Conservation (phyloP, 1,140 invertebrate genomes). For the Drosophila jambulina region DNA sequence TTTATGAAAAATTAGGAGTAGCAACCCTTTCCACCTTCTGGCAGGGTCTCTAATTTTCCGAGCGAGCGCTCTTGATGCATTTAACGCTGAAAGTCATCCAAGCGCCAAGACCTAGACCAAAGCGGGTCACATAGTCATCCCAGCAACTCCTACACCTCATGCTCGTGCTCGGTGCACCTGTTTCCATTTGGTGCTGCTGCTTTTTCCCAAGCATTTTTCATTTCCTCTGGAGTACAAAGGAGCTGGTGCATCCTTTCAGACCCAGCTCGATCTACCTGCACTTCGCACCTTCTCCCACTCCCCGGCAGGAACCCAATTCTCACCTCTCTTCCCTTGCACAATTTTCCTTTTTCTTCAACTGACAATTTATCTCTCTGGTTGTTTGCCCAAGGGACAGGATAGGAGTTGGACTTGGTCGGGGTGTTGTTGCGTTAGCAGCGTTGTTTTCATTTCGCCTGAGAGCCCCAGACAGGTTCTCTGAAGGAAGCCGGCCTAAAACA, state of each 20-base stretch:
- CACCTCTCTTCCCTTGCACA: conserved; percentile 65
- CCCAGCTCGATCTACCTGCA: conserved; percentile 23
- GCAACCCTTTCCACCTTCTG: conserved; percentile 47
- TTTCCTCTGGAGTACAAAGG: conserved; percentile 31
- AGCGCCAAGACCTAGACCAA: conserved; percentile 42
- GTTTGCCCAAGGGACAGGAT: conserved; percentile 44
- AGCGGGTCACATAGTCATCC: conserved; percentile 16
- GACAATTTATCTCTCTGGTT: conserved; percentile 76
- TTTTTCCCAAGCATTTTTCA: conserved; percentile 27
- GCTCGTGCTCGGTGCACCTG: conserved; percentile 8
- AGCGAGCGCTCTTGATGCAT: conserved; percentile 54
- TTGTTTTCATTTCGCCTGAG: conserved; percentile 63
- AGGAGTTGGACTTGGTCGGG: conserved; percentile 33
- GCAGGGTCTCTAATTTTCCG: conserved; percentile 67
- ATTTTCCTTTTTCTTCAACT: conserved; percentile 74
- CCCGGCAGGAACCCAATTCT: conserved; percentile 12
- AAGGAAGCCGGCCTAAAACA: conserved; percentile 63
- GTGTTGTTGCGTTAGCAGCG: conserved; percentile 28
- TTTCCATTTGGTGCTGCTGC: neutral
- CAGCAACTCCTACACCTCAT: conserved; percentile 5
- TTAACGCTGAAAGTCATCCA: conserved; percentile 30
- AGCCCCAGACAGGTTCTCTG: conserved; percentile 63
- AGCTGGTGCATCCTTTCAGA: conserved; percentile 37
- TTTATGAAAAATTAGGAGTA: conserved; percentile 40
- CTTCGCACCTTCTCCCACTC: conserved; percentile 4